Evolutionary conservation across 2,797 vertebrate species (phyloP), one percentile per base, ranked within the genome.

Genomic region (Peromyscus aztecus): DNA sequence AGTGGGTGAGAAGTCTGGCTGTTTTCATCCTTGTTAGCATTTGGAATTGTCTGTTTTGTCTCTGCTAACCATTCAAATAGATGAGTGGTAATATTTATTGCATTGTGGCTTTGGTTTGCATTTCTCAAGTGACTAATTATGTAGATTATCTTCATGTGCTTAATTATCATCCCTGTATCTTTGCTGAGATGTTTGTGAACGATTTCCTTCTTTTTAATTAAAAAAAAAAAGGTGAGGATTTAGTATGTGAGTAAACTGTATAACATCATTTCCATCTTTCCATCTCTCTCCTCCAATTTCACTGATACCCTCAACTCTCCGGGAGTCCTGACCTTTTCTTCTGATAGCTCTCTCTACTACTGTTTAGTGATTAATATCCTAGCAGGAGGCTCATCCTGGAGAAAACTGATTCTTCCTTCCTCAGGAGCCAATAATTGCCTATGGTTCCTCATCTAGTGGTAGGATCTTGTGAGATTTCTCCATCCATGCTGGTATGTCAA

Each of bases 41-140:
- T 95, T 67, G 90, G 52, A 93, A 82, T 81, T 69, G 37, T 80
- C 55, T 85, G 63, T 61, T 95, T 96, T 71, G 46, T 77, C 71
- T 94, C 80, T 78, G 31, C 75, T 94, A 85, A 52, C 69, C 29
- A 27, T 89, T 94, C 61, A 57, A 55, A 82, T 55, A 93, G 55
- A 75, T 89, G 69, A 46, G 14, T 46, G 4, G 27, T 67, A 43
- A 59, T 65, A 67, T 76, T 49, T 90, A 34, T 87, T 96, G 90
- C 57, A 84, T 76, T 67, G 43, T 91, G 63, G n/a, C 59, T 93
- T 87, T 91, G 52, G 52, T 86, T 87, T 91, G 55, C 46, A 57
- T 90, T 76, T 94, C 65, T 90, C 55, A 29, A 63, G 69, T 84
- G 57, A 80, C 83, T 43, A 81, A 69, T 88, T 81, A 71, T 88